Base-by-base conservation (phyloP, 30 jellyfish, hydroid and myxozoan species). In the Morbakka virulenta region DNA sequence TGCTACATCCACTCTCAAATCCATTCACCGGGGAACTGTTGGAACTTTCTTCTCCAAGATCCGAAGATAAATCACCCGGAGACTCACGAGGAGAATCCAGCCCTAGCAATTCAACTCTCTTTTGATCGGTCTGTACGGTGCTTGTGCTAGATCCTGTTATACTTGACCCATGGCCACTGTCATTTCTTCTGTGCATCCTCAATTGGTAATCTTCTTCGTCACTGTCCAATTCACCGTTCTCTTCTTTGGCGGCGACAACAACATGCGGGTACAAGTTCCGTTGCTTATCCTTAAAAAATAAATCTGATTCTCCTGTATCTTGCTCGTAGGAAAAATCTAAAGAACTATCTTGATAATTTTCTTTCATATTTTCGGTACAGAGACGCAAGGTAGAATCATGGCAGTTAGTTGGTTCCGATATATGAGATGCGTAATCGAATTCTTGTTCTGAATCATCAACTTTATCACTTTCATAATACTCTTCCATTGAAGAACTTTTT, bases 81-180 rank as follows among this genome's bases (percentile, higher is more conserved):
- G 57, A 41, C 17, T 41, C 57, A 6, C 57, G 57, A 9, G 57
- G 57, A 6, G 57, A 41, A 41, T 41, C 57, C 9, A 9, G 9
- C 13, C 57, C 57, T 41, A 17, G 17, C 50, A 69, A 35, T 28
- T 82, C 86, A 41, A 72, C 53, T 33, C 71, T 49, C 33, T 72
- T 82, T 13, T 64, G 51, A 4, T 82, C 94, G 49, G 47, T 61
- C 30, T 64, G 81, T 20, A 48, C 17, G 21, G 81, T 52, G 76
- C 13, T 72, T 49, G 63, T 51, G 64, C 78, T 82, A 6, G 86
- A 30, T 20, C 72, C 94, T 25, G 87, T 82, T 6, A 89, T 88
- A 62, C 97, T 89, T n/a, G 97, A 89, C 2, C 97, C 97, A 57
- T 89, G 95, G 0, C 97, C 97, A 77, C 97, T 89, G 30, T 89